phyloP scores from a whole-genome alignment of 2,797 vertebrate genomes.

The Vireo griseus region DNA sequence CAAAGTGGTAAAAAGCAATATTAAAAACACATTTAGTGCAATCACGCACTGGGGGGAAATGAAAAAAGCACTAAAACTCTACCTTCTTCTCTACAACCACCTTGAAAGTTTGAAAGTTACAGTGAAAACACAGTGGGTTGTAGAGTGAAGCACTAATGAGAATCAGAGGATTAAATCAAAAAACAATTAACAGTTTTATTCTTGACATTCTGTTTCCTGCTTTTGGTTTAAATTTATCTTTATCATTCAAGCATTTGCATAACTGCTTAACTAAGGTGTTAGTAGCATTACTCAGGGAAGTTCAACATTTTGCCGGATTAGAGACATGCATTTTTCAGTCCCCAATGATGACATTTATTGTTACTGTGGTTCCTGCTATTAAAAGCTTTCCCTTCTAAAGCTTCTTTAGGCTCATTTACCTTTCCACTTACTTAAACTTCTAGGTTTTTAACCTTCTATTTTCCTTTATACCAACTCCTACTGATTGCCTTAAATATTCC shows the following conservation, averaged over 20 bases:
- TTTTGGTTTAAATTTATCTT: conserved; percentile 44
- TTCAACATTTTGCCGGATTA: background rate
- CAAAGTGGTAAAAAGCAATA: conserved; percentile 39
- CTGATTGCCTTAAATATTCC: background rate
- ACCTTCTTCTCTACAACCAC: conserved; percentile 10
- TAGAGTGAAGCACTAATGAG: conserved; percentile 20
- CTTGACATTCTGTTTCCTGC: conserved; percentile 40
- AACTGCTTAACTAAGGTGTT: conserved; percentile 37
- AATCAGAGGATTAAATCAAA: conserved; percentile 47
- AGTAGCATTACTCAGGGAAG: background rate
- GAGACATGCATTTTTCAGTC: background rate
- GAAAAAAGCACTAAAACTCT: conserved; percentile 27
- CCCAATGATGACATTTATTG: conserved; percentile 13
- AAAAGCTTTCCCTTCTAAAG: background rate
- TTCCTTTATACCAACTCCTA: background rate
- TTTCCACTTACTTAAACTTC: background rate
- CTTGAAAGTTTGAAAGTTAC: conserved; percentile 35
- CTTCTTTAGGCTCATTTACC: background rate
- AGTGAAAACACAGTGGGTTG: background rate
- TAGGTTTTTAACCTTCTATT: conserved; percentile 1
- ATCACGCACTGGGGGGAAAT: conserved; percentile 3
- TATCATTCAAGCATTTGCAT: conserved; percentile 22
- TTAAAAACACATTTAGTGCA: conserved; percentile 47
- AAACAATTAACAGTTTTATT: conserved; percentile 42
- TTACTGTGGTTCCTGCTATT: background rate